A percentile compares a stretch with the other conserved stretches of the same genome.
These are phyloP conservation scores for Sebastes matsubarae DNA, from an alignment of 2,797 vertebrate species.

Conservation along the genomic window DNA sequence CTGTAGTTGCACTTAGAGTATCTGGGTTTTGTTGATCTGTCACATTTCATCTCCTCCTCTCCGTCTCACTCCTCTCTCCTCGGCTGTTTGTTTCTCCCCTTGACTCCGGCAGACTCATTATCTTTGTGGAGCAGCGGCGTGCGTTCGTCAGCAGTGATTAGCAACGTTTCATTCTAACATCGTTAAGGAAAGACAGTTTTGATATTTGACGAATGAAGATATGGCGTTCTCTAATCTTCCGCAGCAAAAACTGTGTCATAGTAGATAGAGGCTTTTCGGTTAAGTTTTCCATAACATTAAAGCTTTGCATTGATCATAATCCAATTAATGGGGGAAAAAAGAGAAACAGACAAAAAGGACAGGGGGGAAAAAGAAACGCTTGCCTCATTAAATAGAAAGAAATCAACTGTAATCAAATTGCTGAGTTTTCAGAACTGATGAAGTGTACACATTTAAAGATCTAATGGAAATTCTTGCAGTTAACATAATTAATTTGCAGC, in stretches of 20 bases:
- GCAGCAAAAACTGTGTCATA: slow-evolving; percentile 68
- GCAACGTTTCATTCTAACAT: slow-evolving; percentile 73
- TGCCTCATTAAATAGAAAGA: slow-evolving; percentile 79
- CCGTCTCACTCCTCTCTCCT: slow-evolving; percentile 52
- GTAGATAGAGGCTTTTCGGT: slow-evolving; percentile 69
- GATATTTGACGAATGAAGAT: slow-evolving; percentile 80
- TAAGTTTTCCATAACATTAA: slow-evolving; percentile 80
- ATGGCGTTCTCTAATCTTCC: slow-evolving; percentile 74
- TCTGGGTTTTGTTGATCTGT: slow-evolving; percentile 69
- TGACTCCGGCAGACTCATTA: slow-evolving; percentile 78
- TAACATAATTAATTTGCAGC: slow-evolving; percentile 83
- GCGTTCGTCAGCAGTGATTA: slow-evolving; percentile 80
- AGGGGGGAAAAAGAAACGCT: slow-evolving; percentile 55
- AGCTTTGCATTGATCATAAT: slow-evolving; percentile 80
- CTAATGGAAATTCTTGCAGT: slow-evolving; percentile 79
- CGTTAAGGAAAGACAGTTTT: slow-evolving; percentile 73
- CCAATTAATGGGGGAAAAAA: slow-evolving; percentile 76
- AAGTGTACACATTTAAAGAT: slow-evolving; percentile 80
- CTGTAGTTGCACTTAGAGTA: slow-evolving; percentile 53
- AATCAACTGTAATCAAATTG: slow-evolving; percentile 81
- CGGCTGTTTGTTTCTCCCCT: slow-evolving; percentile 73
- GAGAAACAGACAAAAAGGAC: slow-evolving; percentile 47
- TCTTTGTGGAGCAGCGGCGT: slow-evolving; percentile 74
- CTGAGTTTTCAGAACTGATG: slow-evolving; percentile 80
- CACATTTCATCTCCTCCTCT: slow-evolving; percentile 55